phyloP scores from a whole-genome alignment of 2,888 invertebrate species.

The Ommatoiulus sabulosus region DNA sequence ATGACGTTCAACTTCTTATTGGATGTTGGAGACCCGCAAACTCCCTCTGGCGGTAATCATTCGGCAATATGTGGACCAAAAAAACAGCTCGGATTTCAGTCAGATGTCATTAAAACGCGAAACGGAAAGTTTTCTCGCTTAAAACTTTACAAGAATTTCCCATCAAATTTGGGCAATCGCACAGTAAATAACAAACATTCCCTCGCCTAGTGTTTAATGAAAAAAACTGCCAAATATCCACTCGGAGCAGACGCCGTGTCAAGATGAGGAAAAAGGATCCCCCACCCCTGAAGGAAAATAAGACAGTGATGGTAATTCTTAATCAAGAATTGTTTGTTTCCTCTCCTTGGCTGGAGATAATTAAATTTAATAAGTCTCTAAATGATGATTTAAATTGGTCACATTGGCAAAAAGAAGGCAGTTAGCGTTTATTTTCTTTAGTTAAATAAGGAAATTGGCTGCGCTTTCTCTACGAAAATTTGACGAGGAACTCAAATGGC shows the following conservation, averaged over 20 bases:
- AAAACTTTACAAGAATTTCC: slow-evolving; percentile 50
- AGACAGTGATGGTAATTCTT: slow-evolving; percentile 54
- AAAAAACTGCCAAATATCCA: slow-evolving; percentile 38
- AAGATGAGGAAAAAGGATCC: slow-evolving; percentile 16
- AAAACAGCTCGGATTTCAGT: slow-evolving; percentile 3
- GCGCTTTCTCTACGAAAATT: slow-evolving; percentile 21
- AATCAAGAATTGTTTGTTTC: slow-evolving; percentile 54
- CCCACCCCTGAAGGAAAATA: slow-evolving; percentile 47
- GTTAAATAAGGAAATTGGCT: slow-evolving; percentile 50
- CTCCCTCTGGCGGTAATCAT: slow-evolving; percentile 11
- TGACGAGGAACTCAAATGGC: slow-evolving; percentile 47
- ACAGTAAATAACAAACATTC: slow-evolving; percentile 52
- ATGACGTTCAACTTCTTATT: slow-evolving; percentile 49
- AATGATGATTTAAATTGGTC: slow-evolving; percentile 47
- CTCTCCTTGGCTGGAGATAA: slow-evolving; percentile 50
- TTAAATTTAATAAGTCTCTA: slow-evolving; percentile 52
- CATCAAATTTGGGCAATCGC: slow-evolving; percentile 49
- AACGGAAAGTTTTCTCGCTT: slow-evolving; percentile 50
- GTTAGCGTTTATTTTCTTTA: slow-evolving; percentile 51
- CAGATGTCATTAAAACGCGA: slow-evolving; percentile 47
- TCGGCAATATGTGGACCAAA: background rate
- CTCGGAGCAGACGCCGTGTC: background rate
- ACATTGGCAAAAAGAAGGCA: slow-evolving; percentile 32
- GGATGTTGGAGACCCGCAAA: background rate
- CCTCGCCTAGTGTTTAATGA: slow-evolving; percentile 35